phyloP scores from a whole-genome alignment of 2,113 vertebrate genomes.

The Campylorhamphus procurvoides region DNA sequence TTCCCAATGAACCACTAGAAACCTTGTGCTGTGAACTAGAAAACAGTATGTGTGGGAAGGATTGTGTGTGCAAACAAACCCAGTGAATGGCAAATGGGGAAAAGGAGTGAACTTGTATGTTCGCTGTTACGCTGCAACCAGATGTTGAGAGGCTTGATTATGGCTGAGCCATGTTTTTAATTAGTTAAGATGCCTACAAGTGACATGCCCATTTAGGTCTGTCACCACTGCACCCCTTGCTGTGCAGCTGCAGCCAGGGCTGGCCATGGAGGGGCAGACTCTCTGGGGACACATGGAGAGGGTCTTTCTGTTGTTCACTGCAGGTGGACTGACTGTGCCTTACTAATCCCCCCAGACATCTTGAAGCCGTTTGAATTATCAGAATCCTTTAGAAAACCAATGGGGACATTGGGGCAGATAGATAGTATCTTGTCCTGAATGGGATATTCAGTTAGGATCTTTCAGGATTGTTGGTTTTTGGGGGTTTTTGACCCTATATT shows the following conservation, averaged over 20 bases:
- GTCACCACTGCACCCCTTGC: neutral
- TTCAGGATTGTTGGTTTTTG: neutral
- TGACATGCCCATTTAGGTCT: neutral
- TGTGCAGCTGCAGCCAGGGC: neutral
- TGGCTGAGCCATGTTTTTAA: neutral
- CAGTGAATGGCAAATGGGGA: neutral
- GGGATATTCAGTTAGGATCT: neutral
- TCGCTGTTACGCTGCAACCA: neutral
- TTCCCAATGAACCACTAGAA: neutral
- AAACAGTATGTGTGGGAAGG: neutral
- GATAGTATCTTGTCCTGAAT: neutral
- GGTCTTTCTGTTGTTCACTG: neutral
- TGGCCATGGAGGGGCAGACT: neutral
- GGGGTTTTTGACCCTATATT: neutral
- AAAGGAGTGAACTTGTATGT: neutral
- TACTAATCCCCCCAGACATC: neutral
- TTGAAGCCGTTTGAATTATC: neutral
- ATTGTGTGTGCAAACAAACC: neutral
- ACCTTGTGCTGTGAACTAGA: neutral
- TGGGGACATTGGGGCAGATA: neutral
- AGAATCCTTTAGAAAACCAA: neutral
- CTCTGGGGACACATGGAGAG: rapidly evolving
- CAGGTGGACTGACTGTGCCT: neutral
- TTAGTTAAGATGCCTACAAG: neutral
- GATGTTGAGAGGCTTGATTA: neutral